Conservation (phyloP, 2,797 vertebrate species). For the Platalea minor region DNA sequence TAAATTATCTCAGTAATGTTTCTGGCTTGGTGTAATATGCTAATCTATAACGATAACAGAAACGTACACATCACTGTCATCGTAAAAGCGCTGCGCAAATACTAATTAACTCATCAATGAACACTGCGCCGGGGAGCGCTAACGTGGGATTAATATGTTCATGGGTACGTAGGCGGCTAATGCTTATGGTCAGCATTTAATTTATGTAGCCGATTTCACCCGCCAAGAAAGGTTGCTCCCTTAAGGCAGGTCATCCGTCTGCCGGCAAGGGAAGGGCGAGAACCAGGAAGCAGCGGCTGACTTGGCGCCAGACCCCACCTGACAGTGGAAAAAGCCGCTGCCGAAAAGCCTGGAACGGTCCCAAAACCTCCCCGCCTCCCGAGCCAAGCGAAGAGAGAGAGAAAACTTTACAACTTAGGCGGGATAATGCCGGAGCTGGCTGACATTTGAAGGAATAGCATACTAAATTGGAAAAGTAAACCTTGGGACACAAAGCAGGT, state of each 20-base stretch:
- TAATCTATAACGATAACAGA: not conserved
- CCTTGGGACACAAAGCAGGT: not conserved
- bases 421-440: not conserved
- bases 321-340: conserved; percentile 55
- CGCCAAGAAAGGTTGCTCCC: not conserved
- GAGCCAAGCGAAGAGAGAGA: not conserved
- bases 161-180: not conserved
- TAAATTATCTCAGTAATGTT: not conserved
- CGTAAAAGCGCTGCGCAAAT: not conserved
- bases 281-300: conserved; percentile 48
- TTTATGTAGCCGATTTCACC: not conserved
- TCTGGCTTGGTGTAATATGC: not conserved
- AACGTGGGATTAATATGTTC: not conserved
- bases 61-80: not conserved
- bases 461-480: not conserved
- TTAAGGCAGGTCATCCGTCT: conserved; percentile 6
- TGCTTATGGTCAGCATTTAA: not conserved
- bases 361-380: not conserved
- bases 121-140: not conserved
- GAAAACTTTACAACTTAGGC: not conserved
- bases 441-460: conserved; percentile 38
- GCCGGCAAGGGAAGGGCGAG: conserved; percentile 37
- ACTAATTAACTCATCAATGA: not conserved
- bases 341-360: conserved; percentile 39
- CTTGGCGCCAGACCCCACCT: not conserved